Conservation (phyloP, 2,888 invertebrate genomes). For the Latrodectus hesperus region DNA sequence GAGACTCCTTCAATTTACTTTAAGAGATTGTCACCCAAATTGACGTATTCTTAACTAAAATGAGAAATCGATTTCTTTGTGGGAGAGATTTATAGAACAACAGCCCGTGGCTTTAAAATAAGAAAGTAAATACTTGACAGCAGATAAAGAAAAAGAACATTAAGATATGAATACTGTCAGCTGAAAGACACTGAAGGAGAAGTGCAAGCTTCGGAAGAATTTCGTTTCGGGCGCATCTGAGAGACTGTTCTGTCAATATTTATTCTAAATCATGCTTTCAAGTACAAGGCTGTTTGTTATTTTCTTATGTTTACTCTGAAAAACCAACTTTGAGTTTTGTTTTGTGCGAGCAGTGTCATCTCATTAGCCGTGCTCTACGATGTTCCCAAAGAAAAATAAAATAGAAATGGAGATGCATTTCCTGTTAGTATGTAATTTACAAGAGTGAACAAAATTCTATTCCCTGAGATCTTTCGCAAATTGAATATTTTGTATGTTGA, state of each 20-base stretch:
- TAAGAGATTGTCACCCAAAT: constrained; percentile 2
- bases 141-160: background rate
- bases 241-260: background rate
- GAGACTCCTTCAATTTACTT: background rate
- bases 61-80: background rate
- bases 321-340: too few species aligned
- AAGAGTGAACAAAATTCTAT: too few species aligned
- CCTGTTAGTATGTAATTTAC: too few species aligned
- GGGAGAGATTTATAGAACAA: background rate
- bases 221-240: background rate
- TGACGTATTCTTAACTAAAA: background rate
- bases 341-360: too few species aligned
- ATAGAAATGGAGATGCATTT: too few species aligned
- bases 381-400: too few species aligned
- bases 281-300: background rate
- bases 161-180: background rate
- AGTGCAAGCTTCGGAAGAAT: background rate
- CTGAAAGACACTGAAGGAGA: background rate
- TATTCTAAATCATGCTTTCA: background rate
- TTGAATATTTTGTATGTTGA: too few species aligned
- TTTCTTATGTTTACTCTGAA: background rate
- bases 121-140: background rate
- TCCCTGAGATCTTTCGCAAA: too few species aligned
- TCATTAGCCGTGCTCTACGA: too few species aligned
- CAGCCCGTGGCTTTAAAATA: background rate